Evolutionary conservation across 2,113 vertebrate species (phyloP), one percentile per base, ranked within the genome.

Genomic region (Cynopterus brachyotis): DNA sequence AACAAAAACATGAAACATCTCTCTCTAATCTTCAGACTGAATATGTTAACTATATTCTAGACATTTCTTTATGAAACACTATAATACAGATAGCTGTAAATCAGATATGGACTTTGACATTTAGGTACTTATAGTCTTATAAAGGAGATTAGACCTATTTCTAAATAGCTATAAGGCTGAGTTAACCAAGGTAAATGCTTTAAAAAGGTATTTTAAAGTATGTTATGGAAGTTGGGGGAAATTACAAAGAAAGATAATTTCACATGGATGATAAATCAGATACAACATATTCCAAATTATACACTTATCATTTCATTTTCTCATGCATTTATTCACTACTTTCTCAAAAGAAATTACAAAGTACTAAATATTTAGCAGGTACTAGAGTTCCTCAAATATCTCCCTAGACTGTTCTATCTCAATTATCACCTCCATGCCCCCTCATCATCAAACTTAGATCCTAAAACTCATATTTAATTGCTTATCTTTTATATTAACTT

Each of bases 41-140:
- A 55, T 59, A 35, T 92, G 66, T 85, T 60, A 24, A 50, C 35
- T 75, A 22, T 60, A n/a, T 70, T 60, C 35, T 62, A 75, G 57
- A 69, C 13, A 79, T 89, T 35, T 88, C 42, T 75, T 86, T 94
- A 76, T 92, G 79, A 88, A 96, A 88, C 22, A 53, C 16, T 2
- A 59, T 3, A 30, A 9, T 24, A 11, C 8, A 42, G 37, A 28
- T 26, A 64, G 32, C 28, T 42, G 17, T 87, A 69, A 92, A 55
- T 90, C 69, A 92, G 37, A 40, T 24, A 53, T 26, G 37, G 40
- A 72, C 47, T 60, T n/a, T 92, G 67, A 72, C n/a, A 12, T 40
- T 32, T 37, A 17, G n/a, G n/a, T 69, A 62, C 91, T 90, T 93
- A 30, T 13, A 79, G 28, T 87, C 53, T 40, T 76, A 45, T 83